Conservation (phyloP, 2,113 vertebrate genomes). For the Aplodontia rufa region DNA sequence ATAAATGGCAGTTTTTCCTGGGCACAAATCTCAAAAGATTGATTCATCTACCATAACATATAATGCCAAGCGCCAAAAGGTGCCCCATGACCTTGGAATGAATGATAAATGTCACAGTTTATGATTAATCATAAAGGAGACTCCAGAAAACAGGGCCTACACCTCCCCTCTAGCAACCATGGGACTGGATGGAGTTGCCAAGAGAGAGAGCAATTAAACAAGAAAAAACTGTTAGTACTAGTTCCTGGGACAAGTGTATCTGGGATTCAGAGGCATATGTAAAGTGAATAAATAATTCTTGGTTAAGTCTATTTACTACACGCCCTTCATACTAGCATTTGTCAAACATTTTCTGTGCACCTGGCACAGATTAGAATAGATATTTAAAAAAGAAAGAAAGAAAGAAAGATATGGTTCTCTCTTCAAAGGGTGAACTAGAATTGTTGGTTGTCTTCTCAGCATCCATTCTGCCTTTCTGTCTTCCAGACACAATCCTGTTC, state of each 20-base stretch:
- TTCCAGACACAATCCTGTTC: background rate
- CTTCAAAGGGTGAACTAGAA: background rate
- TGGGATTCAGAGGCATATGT: background rate
- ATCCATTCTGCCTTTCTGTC: background rate
- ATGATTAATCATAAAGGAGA: background rate
- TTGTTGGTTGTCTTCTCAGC: background rate
- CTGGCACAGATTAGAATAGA: background rate
- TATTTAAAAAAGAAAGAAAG: too few relatives aligned
- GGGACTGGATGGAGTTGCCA: background rate
- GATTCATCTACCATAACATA: background rate
- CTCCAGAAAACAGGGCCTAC: background rate
- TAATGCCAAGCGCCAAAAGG: slow-evolving; percentile 9
- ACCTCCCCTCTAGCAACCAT: background rate
- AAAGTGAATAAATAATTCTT: slow-evolving; percentile 14
- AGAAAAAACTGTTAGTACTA: background rate
- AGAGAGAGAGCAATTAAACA: background rate
- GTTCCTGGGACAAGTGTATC: background rate
- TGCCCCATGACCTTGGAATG: slow-evolving; percentile 1
- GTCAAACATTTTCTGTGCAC: background rate
- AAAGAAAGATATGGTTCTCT: background rate
- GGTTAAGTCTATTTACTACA: background rate
- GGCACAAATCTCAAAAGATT: slow-evolving; percentile 43
- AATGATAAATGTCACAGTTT: background rate
- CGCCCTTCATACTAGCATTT: background rate
- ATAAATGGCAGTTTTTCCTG: slow-evolving; percentile 33